phyloP scores from a whole-genome alignment of 1,140 invertebrate species.

The Drosophila baimaii region DNA sequence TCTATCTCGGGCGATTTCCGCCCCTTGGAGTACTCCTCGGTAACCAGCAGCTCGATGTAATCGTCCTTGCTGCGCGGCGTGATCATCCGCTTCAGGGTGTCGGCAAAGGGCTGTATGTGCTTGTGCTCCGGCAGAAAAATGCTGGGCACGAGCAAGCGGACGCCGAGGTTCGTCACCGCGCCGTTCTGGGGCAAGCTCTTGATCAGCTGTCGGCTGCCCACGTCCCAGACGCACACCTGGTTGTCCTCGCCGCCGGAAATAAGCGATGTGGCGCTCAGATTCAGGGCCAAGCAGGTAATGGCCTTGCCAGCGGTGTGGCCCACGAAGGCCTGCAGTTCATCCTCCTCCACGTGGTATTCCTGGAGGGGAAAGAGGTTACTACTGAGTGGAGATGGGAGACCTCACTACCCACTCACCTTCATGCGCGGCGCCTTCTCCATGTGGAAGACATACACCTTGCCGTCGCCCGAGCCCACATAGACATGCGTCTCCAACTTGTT shows the following conservation, averaged over 20 bases:
- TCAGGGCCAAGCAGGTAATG: slow-evolving; percentile 89
- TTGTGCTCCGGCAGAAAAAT: slow-evolving; percentile 83
- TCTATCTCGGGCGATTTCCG: neutral
- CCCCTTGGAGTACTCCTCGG: slow-evolving; percentile 11
- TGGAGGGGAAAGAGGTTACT: slow-evolving; percentile 43
- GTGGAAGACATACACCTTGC: slow-evolving; percentile 88
- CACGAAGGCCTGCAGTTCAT: slow-evolving; percentile 86
- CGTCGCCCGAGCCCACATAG: slow-evolving; percentile 90
- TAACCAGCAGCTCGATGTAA: slow-evolving; percentile 68
- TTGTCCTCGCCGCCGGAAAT: slow-evolving; percentile 91
- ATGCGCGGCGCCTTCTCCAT: slow-evolving; percentile 88
- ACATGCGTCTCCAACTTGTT: slow-evolving; percentile 89
- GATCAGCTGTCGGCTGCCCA: slow-evolving; percentile 89
- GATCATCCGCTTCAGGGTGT: slow-evolving; percentile 81
- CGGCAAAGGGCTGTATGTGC: slow-evolving; percentile 83
- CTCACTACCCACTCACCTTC: slow-evolving; percentile 48
- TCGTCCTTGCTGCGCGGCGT: slow-evolving; percentile 60
- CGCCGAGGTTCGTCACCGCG: slow-evolving; percentile 88
- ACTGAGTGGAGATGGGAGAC: neutral
- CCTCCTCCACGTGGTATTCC: slow-evolving; percentile 87
- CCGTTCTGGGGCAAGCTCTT: slow-evolving; percentile 90
- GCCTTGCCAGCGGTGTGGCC: slow-evolving; percentile 87
- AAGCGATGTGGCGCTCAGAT: slow-evolving; percentile 88
- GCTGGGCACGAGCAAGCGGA: slow-evolving; percentile 85
- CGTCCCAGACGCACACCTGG: slow-evolving; percentile 91